phyloP scores from a whole-genome alignment of 1,140 invertebrate species.

The Oedothorax gibbosus region DNA sequence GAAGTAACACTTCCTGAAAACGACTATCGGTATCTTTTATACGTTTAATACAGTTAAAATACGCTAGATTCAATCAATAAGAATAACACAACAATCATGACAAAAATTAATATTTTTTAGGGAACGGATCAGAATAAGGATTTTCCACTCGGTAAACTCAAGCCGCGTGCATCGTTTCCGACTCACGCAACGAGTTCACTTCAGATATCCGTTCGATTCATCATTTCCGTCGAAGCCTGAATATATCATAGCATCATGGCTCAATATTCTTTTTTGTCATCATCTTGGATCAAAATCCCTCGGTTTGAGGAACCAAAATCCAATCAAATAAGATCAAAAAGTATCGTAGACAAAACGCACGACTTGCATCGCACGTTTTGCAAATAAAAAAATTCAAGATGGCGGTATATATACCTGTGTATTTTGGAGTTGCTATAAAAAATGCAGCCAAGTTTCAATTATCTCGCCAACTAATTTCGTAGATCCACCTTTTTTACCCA shows the following conservation, averaged over 20 bases:
- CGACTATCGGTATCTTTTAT: too few species aligned
- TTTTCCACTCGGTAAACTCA: conserved; percentile 36
- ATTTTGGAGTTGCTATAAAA: neutral
- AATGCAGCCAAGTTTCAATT: neutral
- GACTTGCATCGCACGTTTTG: neutral
- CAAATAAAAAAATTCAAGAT: neutral
- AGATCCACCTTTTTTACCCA: neutral
- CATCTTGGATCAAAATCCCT: conserved; percentile 10
- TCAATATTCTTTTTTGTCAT: conserved; percentile 34
- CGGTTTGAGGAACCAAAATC: neutral
- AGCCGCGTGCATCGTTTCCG: neutral
- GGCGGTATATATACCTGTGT: neutral
- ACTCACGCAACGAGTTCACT: conserved; percentile 10
- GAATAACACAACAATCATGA: neutral
- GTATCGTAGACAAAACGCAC: neutral
- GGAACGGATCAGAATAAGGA: conserved; percentile 23
- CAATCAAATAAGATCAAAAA: conserved; percentile 55
- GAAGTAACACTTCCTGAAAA: too few species aligned
- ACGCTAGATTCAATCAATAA: too few species aligned
- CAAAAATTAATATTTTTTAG: neutral
- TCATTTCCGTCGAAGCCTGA: conserved; percentile 16
- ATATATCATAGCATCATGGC: conserved; percentile 33
- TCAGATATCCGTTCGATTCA: conserved; percentile 49
- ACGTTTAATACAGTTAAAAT: too few species aligned
- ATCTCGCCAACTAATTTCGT: neutral